A percentile compares a stretch with the other conserved stretches of the same genome.
Evolutionary conservation across 2,888 invertebrate genomes (phyloP).

Genomic region (Lissocephala sabroskyi): DNA sequence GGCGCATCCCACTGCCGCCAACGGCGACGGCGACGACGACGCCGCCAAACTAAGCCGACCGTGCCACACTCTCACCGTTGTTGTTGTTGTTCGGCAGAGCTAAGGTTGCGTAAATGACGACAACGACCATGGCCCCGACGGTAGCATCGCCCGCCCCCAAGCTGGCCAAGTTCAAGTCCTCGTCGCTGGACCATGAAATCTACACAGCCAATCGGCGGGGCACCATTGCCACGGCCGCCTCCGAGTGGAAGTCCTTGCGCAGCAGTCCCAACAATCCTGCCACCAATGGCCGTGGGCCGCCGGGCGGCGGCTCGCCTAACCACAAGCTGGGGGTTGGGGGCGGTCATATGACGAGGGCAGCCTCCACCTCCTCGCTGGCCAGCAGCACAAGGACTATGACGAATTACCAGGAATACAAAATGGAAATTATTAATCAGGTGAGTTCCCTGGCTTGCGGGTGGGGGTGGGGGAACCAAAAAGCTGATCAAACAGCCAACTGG

Average conservation of each 20-base stretch:
- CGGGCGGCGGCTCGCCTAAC: no score
- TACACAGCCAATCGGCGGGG: slow-evolving; percentile 55
- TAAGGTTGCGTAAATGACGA: slow-evolving; percentile 32
- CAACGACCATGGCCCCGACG: slow-evolving; percentile 38
- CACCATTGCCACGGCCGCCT: slow-evolving; percentile 52
- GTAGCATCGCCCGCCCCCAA: slow-evolving; percentile 21
- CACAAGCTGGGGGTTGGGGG: no score
- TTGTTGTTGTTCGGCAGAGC: no score
- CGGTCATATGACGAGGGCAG: slow-evolving; percentile 57
- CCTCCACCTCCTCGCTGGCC: slow-evolving; percentile 65
- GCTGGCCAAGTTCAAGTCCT: slow-evolving; percentile 56
- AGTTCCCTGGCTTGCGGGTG: no score
- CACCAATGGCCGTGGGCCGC: slow-evolving; percentile 4
- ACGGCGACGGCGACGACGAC: slow-evolving; percentile 14
- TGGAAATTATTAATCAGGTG: slow-evolving; percentile 71
- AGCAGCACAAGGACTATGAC: slow-evolving; percentile 61
- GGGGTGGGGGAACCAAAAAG: no score
- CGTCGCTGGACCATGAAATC: slow-evolving; percentile 64
- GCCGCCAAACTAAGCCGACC: not conserved
- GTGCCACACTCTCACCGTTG: no score
- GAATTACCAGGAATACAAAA: slow-evolving; percentile 69
- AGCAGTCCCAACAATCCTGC: slow-evolving; percentile 20
- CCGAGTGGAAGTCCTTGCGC: slow-evolving; percentile 50
- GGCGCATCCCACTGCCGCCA: not conserved
- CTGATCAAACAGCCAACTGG: no score